These are phyloP conservation scores for Eretmochelys imbricata DNA, from an alignment of 2,113 vertebrate species.

Conservation along the genomic window DNA sequence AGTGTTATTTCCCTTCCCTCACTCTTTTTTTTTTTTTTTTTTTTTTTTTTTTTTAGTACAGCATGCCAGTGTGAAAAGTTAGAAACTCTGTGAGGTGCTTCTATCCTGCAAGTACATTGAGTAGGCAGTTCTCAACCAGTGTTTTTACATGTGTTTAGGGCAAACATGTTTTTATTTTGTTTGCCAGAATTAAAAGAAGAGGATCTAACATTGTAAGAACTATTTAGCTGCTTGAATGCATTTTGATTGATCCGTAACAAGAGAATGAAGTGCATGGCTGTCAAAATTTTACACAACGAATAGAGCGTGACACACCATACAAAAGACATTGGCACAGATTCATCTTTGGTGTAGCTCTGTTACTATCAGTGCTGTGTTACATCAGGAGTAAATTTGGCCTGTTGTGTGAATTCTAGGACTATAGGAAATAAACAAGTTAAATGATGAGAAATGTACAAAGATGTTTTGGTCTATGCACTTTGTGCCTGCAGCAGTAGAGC, in stretches of 20 bases:
- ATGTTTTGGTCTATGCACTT: no score
- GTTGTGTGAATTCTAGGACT: not conserved
- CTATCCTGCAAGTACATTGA: not conserved
- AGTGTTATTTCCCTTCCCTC: not conserved
- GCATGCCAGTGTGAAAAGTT: not conserved
- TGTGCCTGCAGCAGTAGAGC: not conserved
- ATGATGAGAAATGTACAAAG: not conserved
- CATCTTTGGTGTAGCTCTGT: not conserved
- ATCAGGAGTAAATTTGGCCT: not conserved
- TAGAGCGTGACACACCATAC: fast-evolving
- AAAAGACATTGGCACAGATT: not conserved
- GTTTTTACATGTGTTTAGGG: not conserved
- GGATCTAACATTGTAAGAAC: not conserved
- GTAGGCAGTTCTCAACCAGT: not conserved
- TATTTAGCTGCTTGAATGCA: not conserved
- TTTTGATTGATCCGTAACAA: not conserved
- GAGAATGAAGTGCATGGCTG: not conserved
- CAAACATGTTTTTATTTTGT: not conserved
- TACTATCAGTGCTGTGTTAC: not conserved
- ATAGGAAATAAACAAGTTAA: not conserved
- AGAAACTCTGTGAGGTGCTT: not conserved
- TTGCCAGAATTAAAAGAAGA: not conserved
- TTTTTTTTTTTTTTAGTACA: not conserved
- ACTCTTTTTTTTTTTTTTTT: not conserved
- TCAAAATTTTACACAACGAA: not conserved